phyloP scores from a whole-genome alignment of 2,113 vertebrate species.

The Psophia crepitans region DNA sequence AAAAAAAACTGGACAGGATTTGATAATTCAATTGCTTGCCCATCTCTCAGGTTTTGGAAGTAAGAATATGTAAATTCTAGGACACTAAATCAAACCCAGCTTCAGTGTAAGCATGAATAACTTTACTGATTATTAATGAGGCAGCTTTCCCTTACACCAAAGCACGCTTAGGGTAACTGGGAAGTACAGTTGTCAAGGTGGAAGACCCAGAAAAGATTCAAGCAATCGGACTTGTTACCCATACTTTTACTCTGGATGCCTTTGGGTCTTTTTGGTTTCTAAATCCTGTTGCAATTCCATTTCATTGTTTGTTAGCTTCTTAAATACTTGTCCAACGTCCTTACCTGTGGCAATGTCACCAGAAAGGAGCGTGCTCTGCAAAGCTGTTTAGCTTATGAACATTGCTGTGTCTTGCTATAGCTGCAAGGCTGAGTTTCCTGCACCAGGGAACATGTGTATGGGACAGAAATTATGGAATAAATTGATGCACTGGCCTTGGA shows the following conservation, averaged over 20 bases:
- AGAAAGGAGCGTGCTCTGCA: neutral
- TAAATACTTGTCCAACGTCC: neutral
- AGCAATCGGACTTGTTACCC: neutral
- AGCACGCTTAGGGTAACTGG: neutral
- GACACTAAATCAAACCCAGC: neutral
- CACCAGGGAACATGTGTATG: neutral
- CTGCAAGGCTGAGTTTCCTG: neutral
- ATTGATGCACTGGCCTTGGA: neutral
- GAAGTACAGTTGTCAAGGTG: neutral
- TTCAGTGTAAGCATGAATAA: neutral
- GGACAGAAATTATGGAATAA: neutral
- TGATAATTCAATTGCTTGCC: neutral
- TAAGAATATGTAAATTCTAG: neutral
- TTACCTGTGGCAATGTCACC: neutral
- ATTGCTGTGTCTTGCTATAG: rapidly evolving
- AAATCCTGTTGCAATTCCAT: neutral
- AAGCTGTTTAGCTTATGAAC: neutral
- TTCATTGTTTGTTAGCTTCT: neutral
- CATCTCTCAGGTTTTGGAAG: neutral
- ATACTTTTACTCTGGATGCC: neutral
- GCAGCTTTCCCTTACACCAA: neutral
- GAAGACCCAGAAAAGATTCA: neutral
- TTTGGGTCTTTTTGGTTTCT: neutral
- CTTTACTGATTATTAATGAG: neutral
- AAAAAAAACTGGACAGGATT: neutral